Conservation (phyloP, 2,888 invertebrate genomes). For the Pheosia gnoma region DNA sequence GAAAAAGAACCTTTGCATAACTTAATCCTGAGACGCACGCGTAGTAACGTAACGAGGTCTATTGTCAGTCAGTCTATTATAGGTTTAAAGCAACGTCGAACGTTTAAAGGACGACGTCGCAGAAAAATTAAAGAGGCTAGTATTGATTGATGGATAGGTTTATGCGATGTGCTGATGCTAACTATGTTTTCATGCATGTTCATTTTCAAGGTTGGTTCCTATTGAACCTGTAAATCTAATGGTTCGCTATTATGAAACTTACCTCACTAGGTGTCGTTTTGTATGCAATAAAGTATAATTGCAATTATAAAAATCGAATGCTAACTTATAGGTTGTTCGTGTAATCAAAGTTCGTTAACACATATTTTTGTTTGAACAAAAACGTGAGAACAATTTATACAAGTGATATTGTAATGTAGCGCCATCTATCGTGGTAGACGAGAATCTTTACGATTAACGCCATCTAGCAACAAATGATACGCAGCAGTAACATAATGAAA, state of each 20-base stretch:
- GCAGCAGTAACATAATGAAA: neutral
- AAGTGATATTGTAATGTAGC: neutral
- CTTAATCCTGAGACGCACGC: constrained; percentile 35
- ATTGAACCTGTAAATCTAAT: no score
- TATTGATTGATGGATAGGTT: constrained; percentile 42
- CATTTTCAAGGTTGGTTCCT: no score
- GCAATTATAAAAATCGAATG: no score
- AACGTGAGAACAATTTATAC: no score
- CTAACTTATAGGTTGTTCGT: no score
- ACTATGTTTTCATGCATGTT: no score
- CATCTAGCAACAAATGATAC: constrained; percentile 18
- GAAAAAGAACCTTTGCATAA: constrained; percentile 41
- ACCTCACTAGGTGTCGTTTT: no score
- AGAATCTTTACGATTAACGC: constrained; percentile 7
- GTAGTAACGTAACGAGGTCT: constrained; percentile 60
- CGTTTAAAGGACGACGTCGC: constrained; percentile 26
- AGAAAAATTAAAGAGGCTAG: constrained; percentile 31
- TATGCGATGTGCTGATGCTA: constrained; percentile 16
- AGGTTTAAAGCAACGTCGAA: constrained; percentile 22
- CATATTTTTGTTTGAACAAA: no score
- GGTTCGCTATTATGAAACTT: no score
- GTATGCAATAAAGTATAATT: no score
- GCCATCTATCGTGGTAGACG: constrained; percentile 7
- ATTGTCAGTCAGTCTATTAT: constrained; percentile 48
- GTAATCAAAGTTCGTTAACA: no score